phyloP scores from a whole-genome alignment of 2,888 invertebrate species.

The Bibio marci region DNA sequence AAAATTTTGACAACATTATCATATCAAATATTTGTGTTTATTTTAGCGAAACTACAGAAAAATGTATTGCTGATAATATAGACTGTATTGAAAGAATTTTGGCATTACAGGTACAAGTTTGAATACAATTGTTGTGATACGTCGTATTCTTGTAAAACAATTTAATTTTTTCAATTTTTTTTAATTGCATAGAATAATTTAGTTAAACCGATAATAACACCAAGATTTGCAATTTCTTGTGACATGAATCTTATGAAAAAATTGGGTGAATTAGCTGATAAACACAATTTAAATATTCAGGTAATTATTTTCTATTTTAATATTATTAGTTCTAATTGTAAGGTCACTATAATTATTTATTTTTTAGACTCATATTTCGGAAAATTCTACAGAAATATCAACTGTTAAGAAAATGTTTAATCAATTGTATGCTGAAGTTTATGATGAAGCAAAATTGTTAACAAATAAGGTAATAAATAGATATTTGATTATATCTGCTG shows the following conservation, averaged over 20 bases:
- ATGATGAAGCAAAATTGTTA: constrained; percentile 54
- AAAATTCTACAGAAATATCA: constrained; percentile 55
- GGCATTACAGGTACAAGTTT: constrained; percentile 18
- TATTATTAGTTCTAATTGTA: not conserved
- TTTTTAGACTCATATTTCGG: constrained; percentile 70
- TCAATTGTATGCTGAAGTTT: constrained; percentile 54
- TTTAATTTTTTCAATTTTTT: no score
- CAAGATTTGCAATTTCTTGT: constrained; percentile 71
- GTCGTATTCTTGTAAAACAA: not conserved
- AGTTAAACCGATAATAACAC: constrained; percentile 64
- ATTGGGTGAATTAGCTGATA: constrained; percentile 47
- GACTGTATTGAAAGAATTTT: constrained; percentile 42
- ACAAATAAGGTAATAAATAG: constrained; percentile 44
- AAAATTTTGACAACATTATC: no score
- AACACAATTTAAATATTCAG: constrained; percentile 55
- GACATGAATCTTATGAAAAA: constrained; percentile 47
- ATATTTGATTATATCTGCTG: no score
- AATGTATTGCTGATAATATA: constrained; percentile 42
- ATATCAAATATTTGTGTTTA: constrained; percentile 30
- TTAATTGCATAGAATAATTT: constrained; percentile 55
- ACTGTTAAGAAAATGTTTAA: constrained; percentile 40
- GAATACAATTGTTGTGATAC: not conserved
- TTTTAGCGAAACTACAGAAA: constrained; percentile 43
- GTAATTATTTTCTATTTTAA: constrained; percentile 33
- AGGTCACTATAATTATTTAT: constrained; percentile 6